These are phyloP conservation scores for Apodemus sylvaticus DNA, from an alignment of 2,113 vertebrate species.

Conservation along the genomic window DNA sequence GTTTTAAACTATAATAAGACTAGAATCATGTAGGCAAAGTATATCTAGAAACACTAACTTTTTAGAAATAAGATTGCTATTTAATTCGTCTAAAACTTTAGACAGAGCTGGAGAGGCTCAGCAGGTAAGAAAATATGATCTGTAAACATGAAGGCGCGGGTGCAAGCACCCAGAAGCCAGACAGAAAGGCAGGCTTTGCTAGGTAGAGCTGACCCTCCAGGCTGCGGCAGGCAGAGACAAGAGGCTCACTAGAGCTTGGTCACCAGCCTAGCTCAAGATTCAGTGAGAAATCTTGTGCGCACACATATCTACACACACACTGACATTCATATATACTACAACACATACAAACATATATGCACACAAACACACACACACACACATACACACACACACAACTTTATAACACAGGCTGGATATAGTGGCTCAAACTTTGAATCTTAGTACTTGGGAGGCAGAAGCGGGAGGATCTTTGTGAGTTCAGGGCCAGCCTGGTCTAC, in stretches of 20 bases:
- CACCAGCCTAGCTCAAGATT: background rate
- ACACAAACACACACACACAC: no score
- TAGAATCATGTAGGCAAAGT: slow-evolving; percentile 10
- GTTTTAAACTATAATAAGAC: background rate
- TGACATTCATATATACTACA: background rate
- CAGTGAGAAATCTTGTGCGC: background rate
- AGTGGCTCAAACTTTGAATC: background rate
- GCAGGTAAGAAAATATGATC: background rate
- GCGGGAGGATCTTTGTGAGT: background rate
- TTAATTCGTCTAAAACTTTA: slow-evolving; percentile 47
- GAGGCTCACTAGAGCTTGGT: background rate
- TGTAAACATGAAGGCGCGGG: background rate
- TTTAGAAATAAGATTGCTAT: slow-evolving; percentile 27
- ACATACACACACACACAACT: background rate
- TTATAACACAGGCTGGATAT: background rate
- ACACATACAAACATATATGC: background rate
- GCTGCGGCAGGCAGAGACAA: background rate
- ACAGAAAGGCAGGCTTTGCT: background rate
- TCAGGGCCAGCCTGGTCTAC: background rate
- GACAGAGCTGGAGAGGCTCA: background rate
- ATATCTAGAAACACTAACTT: slow-evolving; percentile 8
- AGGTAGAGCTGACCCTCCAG: background rate
- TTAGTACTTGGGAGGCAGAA: background rate
- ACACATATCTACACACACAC: background rate
- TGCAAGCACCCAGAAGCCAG: background rate